phyloP scores from a whole-genome alignment of 2,113 vertebrate species.

The Boulengeromyrus knoepffleri region DNA sequence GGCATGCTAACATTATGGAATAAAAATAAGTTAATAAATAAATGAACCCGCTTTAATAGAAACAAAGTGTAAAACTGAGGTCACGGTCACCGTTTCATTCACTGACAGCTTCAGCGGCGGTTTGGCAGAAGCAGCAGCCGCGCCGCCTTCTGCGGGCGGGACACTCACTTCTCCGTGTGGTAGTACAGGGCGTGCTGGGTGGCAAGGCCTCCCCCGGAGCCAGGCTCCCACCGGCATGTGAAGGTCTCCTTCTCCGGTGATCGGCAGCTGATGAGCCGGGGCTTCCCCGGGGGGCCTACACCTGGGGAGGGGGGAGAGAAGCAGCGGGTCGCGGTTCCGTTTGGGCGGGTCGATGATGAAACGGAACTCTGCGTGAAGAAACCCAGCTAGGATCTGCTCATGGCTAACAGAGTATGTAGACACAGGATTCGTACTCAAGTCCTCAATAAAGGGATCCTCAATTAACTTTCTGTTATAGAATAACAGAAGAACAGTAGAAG shows the following conservation, averaged over 20 bases:
- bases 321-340: background rate
- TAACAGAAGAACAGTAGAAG: background rate
- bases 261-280: slow-evolving; percentile 64
- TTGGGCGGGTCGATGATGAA: background rate
- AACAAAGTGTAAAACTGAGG: background rate
- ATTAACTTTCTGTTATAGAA: background rate
- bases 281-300: slow-evolving; percentile 69
- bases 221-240: slow-evolving; percentile 83
- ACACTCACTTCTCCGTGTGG: slow-evolving; percentile 67
- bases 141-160: background rate
- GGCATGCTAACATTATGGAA: background rate
- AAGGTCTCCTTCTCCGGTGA: slow-evolving; percentile 87
- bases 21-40: background rate
- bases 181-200: slow-evolving; percentile 74
- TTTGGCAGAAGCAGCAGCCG: background rate
- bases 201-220: slow-evolving; percentile 69
- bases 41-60: background rate
- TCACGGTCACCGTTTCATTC: background rate
- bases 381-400: background rate
- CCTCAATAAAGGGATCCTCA: background rate
- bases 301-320: slow-evolving; percentile 54
- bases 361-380: background rate
- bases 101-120: background rate
- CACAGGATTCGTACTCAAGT: background rate
- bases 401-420: background rate